A percentile compares a stretch with the other conserved stretches of the same genome.
Conservation (phyloP, 2,888 invertebrate genomes). For the Caenorhabditis virilis region DNA sequence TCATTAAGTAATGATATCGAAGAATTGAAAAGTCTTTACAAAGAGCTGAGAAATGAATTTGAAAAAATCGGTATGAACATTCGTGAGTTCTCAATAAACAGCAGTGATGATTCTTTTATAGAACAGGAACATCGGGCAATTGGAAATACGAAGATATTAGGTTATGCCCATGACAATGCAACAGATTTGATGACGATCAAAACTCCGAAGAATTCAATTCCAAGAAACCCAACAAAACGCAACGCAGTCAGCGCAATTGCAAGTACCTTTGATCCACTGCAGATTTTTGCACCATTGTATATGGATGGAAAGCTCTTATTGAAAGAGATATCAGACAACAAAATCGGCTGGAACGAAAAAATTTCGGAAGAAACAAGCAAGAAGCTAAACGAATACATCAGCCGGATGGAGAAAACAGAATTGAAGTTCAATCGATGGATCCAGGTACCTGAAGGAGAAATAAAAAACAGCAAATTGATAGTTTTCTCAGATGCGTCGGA, state of each 20-base stretch:
- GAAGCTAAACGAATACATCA: neutral
- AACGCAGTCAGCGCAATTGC: neutral
- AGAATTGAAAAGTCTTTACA: neutral
- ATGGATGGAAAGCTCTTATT: constrained; percentile 4
- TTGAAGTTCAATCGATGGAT: neutral
- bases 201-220: neutral
- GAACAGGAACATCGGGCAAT: neutral
- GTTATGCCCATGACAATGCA: constrained; percentile 1
- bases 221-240: neutral
- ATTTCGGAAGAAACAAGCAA: neutral
- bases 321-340: neutral
- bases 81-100: neutral
- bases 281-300: constrained; percentile 5
- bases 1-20: neutral
- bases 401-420: neutral
- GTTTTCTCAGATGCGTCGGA: constrained; percentile 13
- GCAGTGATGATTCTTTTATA: no score
- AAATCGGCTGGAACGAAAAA: neutral
- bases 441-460: no score
- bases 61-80: neutral
- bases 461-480: neutral
- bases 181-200: constrained; percentile 2
- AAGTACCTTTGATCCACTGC: constrained; percentile 1
- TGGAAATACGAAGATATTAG: constrained; percentile 3
- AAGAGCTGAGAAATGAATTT: neutral